Evolutionary conservation across 2,888 invertebrate species (phyloP).

Genomic region (Cephus rjabovi): DNA sequence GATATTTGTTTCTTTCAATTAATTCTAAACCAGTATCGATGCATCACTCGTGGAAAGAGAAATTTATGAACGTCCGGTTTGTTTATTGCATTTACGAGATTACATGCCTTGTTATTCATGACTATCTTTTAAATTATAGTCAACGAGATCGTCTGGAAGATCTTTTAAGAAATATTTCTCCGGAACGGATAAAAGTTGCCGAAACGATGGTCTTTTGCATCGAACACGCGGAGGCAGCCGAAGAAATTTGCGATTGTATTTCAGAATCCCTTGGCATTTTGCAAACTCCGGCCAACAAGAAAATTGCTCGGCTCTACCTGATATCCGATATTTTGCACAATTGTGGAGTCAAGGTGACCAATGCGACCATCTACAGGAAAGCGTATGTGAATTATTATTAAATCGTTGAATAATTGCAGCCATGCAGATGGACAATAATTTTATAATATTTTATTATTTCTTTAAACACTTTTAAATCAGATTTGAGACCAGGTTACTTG

Average conservation of each 20-base stretch:
- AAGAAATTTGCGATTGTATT: conserved; percentile 94
- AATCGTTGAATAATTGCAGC: not conserved
- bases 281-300: conserved; percentile 84
- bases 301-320: conserved; percentile 93
- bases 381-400: conserved; percentile 72
- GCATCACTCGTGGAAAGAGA: not conserved
- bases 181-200: conserved; percentile 84
- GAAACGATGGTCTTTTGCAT: conserved; percentile 99
- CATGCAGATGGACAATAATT: not conserved
- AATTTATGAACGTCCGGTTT: not conserved
- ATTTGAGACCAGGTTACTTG: conserved; percentile 84
- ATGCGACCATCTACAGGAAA: conserved; percentile 92
- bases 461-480: conserved; percentile 65
- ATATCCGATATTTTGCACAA: conserved; percentile 98
- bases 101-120: conserved; percentile 1
- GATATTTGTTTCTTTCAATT: not conserved
- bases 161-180: conserved; percentile 85
- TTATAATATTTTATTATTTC: not conserved
- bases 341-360: conserved; percentile 94
- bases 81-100: not conserved
- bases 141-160: conserved; percentile 95
- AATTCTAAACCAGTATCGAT: conserved; percentile 9
- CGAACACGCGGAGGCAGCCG: conserved; percentile 97
- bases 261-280: conserved; percentile 85
- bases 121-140: conserved; percentile 66